Conservation (phyloP, 2,113 vertebrate genomes). For the Neotoma lepida region DNA sequence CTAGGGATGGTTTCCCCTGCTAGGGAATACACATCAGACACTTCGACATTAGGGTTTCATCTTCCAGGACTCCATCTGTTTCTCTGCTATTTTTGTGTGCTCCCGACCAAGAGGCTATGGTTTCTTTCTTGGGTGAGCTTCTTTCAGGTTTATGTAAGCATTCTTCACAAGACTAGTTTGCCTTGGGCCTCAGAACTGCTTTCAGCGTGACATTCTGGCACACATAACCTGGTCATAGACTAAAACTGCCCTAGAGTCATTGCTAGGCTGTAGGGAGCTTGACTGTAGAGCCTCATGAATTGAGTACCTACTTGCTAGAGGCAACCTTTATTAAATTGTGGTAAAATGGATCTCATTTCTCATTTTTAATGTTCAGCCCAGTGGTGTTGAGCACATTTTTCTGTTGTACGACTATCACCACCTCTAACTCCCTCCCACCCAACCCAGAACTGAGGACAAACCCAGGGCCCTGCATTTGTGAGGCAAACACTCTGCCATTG, state of each 20-base stretch:
- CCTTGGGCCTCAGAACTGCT: background rate
- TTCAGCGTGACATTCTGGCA: background rate
- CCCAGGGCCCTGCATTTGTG: background rate
- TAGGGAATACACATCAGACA: background rate
- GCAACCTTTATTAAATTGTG: background rate
- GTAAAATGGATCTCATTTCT: background rate
- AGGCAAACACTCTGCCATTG: background rate
- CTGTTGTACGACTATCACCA: too few species aligned
- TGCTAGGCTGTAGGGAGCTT: background rate
- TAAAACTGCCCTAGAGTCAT: background rate
- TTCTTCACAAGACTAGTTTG: background rate
- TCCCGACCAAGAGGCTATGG: background rate
- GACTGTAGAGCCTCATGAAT: background rate
- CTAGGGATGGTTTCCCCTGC: background rate
- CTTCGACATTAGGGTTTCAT: background rate
- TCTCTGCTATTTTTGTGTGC: background rate
- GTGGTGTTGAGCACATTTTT: background rate
- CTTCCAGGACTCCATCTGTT: background rate
- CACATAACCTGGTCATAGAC: background rate
- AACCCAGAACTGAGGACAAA: background rate
- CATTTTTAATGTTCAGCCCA: background rate
- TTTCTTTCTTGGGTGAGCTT: constrained; percentile 11
- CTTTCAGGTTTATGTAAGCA: background rate
- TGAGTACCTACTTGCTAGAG: background rate
- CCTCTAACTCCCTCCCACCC: too few species aligned